phyloP scores from a whole-genome alignment of 2,888 invertebrate genomes.

The Dasysyrphus albostriatus region DNA sequence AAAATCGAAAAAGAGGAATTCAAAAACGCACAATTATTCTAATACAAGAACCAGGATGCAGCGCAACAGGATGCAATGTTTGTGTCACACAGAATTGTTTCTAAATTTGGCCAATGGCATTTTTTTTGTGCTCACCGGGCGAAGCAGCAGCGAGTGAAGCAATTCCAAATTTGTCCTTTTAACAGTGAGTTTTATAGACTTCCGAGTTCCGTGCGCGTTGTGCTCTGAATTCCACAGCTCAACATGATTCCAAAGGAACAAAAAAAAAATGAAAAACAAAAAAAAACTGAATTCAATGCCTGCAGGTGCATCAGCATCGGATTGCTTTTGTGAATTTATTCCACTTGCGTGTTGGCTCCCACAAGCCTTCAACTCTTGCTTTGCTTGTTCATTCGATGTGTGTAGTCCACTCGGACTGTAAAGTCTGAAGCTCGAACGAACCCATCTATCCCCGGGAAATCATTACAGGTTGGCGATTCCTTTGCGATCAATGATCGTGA shows the following conservation, averaged over 20 bases:
- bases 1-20: conserved; percentile 3
- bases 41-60: conserved; percentile 55
- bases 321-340: conserved; percentile 72
- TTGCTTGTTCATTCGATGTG: conserved; percentile 40
- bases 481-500: conserved; percentile 70
- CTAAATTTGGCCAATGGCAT: conserved; percentile 67
- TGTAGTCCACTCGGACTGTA: conserved; percentile 46
- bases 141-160: neutral
- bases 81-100: conserved; percentile 51
- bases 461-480: conserved; percentile 73
- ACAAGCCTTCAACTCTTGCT: conserved; percentile 49
- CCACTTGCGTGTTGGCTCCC: conserved; percentile 71
- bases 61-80: conserved; percentile 57
- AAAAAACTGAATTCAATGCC: conserved; percentile 46
- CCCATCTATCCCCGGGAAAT: conserved; percentile 70
- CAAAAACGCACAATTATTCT: conserved; percentile 46
- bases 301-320: conserved; percentile 65
- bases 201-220: conserved; percentile 66
- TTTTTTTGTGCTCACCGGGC: conserved; percentile 7
- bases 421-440: conserved; percentile 8
- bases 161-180: conserved; percentile 66
- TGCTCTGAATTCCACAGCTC: conserved; percentile 63
- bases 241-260: neutral
- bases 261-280: neutral
- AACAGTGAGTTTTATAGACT: conserved; percentile 32